Percentiles rank a stretch among this genome's conserved stretches.
These are phyloP conservation scores for Malthinus flaveolus DNA, from an alignment of 2,888 invertebrate genomes.

Conservation along the genomic window DNA sequence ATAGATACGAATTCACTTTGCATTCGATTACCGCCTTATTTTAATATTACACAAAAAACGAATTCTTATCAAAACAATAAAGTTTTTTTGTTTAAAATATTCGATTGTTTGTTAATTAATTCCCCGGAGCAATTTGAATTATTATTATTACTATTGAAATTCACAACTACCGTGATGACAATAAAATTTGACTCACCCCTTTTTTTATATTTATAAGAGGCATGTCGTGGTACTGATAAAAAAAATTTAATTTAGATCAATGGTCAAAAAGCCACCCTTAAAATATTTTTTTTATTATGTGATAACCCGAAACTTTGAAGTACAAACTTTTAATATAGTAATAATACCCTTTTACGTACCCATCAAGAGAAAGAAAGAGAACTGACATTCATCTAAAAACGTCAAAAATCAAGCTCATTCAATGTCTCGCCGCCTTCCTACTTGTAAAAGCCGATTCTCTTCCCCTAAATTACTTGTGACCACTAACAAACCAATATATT, in stretches of 20 bases:
- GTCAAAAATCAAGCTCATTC: conserved; percentile 36
- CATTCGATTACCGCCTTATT: conserved; percentile 4
- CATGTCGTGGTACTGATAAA: neutral
- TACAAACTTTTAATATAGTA: conserved; percentile 19
- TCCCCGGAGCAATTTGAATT: no score
- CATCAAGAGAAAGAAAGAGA: conserved; percentile 17
- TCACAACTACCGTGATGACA: neutral
- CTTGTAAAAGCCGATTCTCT: conserved; percentile 37
- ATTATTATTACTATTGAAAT: no score
- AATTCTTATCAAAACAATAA: no score
- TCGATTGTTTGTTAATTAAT: no score
- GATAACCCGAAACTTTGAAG: neutral
- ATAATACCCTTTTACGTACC: conserved; percentile 21
- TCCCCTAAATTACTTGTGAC: conserved; percentile 43
- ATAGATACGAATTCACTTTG: conserved; percentile 20
- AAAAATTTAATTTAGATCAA: conserved; percentile 5
- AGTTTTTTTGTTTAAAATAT: no score
- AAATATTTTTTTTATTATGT: neutral
- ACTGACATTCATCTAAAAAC: conserved; percentile 30
- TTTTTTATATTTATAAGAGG: conserved; percentile 4
- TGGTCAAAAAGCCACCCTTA: neutral
- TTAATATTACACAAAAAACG: no score
- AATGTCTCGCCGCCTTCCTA: conserved; percentile 36
- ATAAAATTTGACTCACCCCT: conserved; percentile 6
- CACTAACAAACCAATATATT: conserved; percentile 41